Evolutionary conservation across 2,797 vertebrate species (phyloP).

Genomic region (Clarias laeviceps): DNA sequence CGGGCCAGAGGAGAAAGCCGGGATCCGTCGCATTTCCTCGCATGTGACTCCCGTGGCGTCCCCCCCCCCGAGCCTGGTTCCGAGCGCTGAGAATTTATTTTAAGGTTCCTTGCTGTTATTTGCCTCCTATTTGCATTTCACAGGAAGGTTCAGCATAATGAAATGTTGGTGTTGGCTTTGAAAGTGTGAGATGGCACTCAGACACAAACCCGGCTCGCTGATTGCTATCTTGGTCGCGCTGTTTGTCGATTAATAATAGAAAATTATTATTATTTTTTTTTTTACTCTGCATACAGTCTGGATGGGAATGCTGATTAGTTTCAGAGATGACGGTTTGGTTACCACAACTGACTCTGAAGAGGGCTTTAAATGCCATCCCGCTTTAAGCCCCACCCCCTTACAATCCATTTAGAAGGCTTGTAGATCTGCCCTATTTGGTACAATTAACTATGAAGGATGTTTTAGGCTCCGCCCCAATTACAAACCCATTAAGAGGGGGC

Average conservation of each 20-base stretch:
- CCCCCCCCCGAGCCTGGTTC: constrained; percentile 42
- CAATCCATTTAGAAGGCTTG: not conserved
- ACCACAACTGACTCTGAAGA: not conserved
- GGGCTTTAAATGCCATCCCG: not conserved
- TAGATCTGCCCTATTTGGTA: too few species aligned
- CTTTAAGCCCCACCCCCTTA: not conserved
- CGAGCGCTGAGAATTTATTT: constrained; percentile 61
- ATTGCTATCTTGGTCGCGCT: constrained; percentile 23
- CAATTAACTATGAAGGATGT: not conserved
- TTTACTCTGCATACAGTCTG: not conserved
- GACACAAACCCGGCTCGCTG: constrained; percentile 10
- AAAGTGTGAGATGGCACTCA: constrained; percentile 39
- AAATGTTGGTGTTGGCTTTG: constrained; percentile 37
- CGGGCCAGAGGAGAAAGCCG: constrained; percentile 61
- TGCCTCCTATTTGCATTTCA: constrained; percentile 67
- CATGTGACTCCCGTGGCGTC: constrained; percentile 60
- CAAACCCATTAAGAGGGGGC: not conserved
- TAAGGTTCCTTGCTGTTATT: constrained; percentile 65
- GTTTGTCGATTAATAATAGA: constrained; percentile 6
- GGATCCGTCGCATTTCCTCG: constrained; percentile 68
- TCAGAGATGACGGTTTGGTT: not conserved
- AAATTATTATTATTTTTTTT: not conserved
- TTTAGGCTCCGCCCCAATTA: not conserved
- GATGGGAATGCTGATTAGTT: not conserved
- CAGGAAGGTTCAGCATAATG: constrained; percentile 49